A percentile compares a stretch with the other conserved stretches of the same genome.
phyloP scores from a whole-genome alignment of 2,113 vertebrate species.

The Cercocebus atys region DNA sequence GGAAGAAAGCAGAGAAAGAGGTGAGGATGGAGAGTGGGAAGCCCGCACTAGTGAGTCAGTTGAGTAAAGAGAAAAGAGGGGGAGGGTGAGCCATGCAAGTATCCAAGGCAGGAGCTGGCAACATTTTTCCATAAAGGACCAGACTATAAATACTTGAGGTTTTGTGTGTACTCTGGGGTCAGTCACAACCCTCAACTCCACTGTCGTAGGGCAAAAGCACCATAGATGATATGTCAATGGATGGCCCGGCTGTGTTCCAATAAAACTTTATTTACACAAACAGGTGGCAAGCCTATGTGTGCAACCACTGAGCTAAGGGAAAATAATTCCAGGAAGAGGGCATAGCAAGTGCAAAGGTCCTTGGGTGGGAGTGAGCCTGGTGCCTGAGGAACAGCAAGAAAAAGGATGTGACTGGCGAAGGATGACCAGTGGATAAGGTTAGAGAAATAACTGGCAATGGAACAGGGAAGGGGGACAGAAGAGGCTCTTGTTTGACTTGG shows the following conservation, averaged over 20 bases:
- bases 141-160: background rate
- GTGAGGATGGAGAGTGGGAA: background rate
- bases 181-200: background rate
- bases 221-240: background rate
- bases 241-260: background rate
- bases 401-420: background rate
- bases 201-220: background rate
- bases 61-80: background rate
- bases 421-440: background rate
- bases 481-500: background rate
- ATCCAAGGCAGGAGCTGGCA: background rate
- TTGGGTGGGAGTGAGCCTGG: background rate
- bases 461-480: background rate
- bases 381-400: background rate
- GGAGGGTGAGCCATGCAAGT: background rate
- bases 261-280: background rate
- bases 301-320: too few species aligned
- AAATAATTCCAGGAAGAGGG: background rate
- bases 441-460: background rate
- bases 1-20: background rate
- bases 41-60: background rate
- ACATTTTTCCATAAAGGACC: too few species aligned
- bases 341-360: background rate
- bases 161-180: background rate
- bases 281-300: background rate